Percentiles rank a stretch among this genome's conserved stretches.
Conservation (phyloP, 2,888 invertebrate genomes). For the Bombylius discolor region DNA sequence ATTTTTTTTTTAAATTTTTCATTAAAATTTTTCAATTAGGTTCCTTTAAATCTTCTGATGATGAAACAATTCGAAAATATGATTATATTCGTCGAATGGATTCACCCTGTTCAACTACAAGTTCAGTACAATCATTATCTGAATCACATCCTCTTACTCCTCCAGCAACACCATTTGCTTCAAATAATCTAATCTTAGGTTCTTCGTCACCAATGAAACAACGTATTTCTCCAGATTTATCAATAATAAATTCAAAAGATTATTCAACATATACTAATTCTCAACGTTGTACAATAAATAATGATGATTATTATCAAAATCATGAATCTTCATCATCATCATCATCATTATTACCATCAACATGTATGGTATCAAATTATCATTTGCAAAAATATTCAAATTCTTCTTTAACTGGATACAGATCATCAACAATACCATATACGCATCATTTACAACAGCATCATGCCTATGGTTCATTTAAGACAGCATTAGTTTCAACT, state of each 20-base stretch:
- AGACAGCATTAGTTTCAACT: conserved; percentile 1
- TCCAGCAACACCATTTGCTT: conserved; percentile 29
- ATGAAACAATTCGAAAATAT: conserved; percentile 16
- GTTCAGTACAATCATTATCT: conserved; percentile 25
- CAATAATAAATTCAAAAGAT: background rate
- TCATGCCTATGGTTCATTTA: background rate
- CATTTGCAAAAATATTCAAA: background rate
- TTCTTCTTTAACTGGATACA: background rate
- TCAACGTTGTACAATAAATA: background rate
- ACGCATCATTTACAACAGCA: conserved; percentile 8
- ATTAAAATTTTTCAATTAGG: background rate
- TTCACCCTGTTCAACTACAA: conserved; percentile 30
- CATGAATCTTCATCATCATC: background rate
- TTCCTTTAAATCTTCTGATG: background rate
- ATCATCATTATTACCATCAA: background rate
- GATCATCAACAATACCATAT: background rate
- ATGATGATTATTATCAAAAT: conserved; percentile 1
- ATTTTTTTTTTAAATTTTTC: too few species aligned
- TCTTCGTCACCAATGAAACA: conserved; percentile 12
- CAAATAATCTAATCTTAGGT: conserved; percentile 4
- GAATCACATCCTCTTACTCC: conserved; percentile 29
- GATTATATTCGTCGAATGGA: conserved; percentile 25
- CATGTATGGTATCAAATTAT: background rate
- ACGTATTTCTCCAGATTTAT: conserved; percentile 6
- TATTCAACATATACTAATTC: background rate